Base-by-base conservation (phyloP, 2,888 invertebrate species). In the Rhopalosiphum nymphaeae region DNA sequence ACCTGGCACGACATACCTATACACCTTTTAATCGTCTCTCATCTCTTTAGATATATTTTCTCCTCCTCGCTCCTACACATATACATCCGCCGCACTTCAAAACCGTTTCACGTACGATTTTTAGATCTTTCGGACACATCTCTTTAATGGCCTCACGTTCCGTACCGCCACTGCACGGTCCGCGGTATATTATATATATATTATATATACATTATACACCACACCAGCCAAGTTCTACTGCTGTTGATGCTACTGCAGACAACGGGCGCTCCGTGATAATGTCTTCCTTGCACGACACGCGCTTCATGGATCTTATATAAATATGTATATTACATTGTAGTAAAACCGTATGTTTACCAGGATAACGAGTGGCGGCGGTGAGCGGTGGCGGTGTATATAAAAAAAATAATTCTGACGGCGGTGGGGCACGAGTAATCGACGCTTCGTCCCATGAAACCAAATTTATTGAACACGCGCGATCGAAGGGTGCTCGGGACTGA, bases 81-180 rank as follows among this genome's bases (percentile, higher is more conserved):
- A 67, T 21, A 90, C 36, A 53, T 44, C 42, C 85, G 9, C 36
- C 78, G 78, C 78, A 78, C 92, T 93, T 78, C 56, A 78, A 93
- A 89, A 89, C 89, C 92, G 92, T 93, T 89, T 92, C 67, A 84
- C 89, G 84, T 57, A 53, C 67, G 92, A 67, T 78, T 89, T 85
- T 26, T 89, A n/a, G 46, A 93, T 89, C 89, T 93, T 84, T 93
- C 89, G 93, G 86, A 92, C 89, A 93, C 93, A 93, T 89, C 67
- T 89, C 46, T 89, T 85, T 93, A 93, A 93, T 90, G 90, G 90
- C 61, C 90, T 90, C 93, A 93, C 93, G 93, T 89, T 93, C 85
- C 85, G 85, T 84, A 93, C 89, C 56, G 49, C 88, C 87, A 67
- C 87, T 67, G 86, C 26, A 87, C 88, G 36, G 36, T 42, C 16